Conservation (phyloP, 53 echinoderm and acorn worm genomes). For the Luidia sarsii region DNA sequence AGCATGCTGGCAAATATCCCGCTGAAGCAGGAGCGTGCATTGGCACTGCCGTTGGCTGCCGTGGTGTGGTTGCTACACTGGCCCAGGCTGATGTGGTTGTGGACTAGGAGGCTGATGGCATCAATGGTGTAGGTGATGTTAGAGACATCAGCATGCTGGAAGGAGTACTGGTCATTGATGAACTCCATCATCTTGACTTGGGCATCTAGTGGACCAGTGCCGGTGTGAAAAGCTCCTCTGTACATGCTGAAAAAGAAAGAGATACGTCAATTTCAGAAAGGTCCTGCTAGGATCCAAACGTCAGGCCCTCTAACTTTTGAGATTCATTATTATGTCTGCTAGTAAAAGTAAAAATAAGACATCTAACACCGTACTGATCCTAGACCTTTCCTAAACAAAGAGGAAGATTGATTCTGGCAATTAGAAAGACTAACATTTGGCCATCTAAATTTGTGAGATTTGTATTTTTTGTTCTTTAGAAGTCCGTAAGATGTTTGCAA, state of each 20-base stretch:
- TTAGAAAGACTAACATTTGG: no score
- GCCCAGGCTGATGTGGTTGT: slow-evolving; percentile 82
- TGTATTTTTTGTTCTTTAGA: no score
- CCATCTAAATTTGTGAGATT: no score
- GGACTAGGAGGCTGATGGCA: slow-evolving; percentile 72
- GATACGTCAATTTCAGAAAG: no score
- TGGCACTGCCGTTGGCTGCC: slow-evolving; percentile 48
- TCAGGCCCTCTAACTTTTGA: no score
- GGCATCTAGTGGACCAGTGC: slow-evolving; percentile 93
- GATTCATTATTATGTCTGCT: no score
- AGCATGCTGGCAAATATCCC: slow-evolving; percentile 87
- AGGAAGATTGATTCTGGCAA: no score
- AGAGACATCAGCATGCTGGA: slow-evolving; percentile 61
- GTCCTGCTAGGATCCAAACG: no score
- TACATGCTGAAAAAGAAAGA: slow-evolving; percentile 27
- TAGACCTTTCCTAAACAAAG: no score
- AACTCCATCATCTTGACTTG: slow-evolving; percentile 79
- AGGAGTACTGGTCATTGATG: slow-evolving; percentile 79
- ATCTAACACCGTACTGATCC: no score
- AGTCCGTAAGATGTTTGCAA: no score
- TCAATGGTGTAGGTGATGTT: slow-evolving; percentile 79
- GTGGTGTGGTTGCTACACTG: slow-evolving; percentile 59
- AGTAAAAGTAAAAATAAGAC: no score
- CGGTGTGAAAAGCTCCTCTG: slow-evolving; percentile 89
- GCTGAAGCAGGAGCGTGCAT: slow-evolving; percentile 73